Evolutionary conservation across 1,140 invertebrate species (phyloP).

Genomic region (Eumeta japonica): DNA sequence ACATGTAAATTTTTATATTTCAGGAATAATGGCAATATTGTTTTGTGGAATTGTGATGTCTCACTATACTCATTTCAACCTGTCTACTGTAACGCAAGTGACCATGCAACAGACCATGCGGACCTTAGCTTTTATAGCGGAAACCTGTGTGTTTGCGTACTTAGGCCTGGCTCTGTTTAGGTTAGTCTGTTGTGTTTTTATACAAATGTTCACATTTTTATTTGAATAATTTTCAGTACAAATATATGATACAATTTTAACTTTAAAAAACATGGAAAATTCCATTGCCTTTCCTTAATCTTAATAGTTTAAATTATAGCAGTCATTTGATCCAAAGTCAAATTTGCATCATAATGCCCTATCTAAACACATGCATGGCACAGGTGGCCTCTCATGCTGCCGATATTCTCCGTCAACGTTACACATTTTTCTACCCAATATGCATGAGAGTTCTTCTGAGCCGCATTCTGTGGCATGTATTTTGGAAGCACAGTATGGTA

Average conservation of each 20-base stretch:
- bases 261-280: not conserved
- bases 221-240: not conserved
- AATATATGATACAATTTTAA: not conserved
- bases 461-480: no score
- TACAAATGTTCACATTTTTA: not conserved
- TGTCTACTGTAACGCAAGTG: slow-evolving; percentile 97
- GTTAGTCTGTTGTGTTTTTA: slow-evolving; percentile 16
- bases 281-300: no score
- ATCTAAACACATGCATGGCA: no score
- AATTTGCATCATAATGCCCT: no score
- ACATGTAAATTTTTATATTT: slow-evolving; percentile 7
- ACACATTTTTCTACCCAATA: no score
- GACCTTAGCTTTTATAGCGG: slow-evolving; percentile 95
- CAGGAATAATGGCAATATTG: slow-evolving; percentile 98
- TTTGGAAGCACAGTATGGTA: no score
- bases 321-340: no score
- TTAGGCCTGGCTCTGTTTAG: slow-evolving; percentile 92
- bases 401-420: no score
- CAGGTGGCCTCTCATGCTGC: no score
- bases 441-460: no score
- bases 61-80: slow-evolving; percentile 98
- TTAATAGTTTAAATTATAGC: no score
- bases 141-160: slow-evolving; percentile 99
- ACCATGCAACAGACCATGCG: slow-evolving; percentile 99
- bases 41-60: slow-evolving; percentile 99